Base-by-base conservation (phyloP, 2,797 vertebrate genomes). In the Falco rusticolus region DNA sequence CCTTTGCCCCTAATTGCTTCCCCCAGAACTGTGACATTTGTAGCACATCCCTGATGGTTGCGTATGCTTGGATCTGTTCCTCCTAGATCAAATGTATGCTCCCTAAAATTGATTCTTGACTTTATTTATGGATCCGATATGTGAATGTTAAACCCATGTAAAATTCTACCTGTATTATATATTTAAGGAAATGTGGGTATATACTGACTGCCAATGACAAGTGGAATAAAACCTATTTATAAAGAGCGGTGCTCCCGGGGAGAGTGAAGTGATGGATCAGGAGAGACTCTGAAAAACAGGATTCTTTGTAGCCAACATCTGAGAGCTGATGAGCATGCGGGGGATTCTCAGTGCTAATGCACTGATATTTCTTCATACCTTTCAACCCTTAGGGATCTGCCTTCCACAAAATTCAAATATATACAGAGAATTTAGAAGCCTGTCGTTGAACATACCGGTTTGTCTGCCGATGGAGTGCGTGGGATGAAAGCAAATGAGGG, bases 371-470 rank as follows among this genome's bases (percentile, higher is more conserved):
- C n/a, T 96, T 90, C 56, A 20, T 82, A 54, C 33, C 31, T 89
- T 86, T 83, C 57, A 69, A 16, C 63, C 43, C 17, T n/a, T 69
- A 65, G 69, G 59, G 59, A 65, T 79, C 34, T 86, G 15, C 69
- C 80, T 92, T 93, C 54, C 61, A 76, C 39, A 65, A 69, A 86
- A 87, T 85, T 89, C 69, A 91, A 71, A 76, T 83, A 60, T 56
- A 54, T 75, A 68, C 65, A 48, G 75, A 71, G 76, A 65, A 65
- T 78, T 88, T 71, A 75, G 60, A 94, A 43, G n/a, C 39, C 34
- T 86, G 17, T 41, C 47, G 76, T 37, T 84, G 34, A 92, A 59
- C 0, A 0, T 85, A 37, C 15, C 29, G 7, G 43, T 80, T 92
- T 91, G 69, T 88, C 83, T 90, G 61, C 39, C 12, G 0, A 33